A percentile compares a stretch with the other conserved stretches of the same genome.
Conservation (phyloP, 2,113 vertebrate genomes). For the Crypturellus undulatus region DNA sequence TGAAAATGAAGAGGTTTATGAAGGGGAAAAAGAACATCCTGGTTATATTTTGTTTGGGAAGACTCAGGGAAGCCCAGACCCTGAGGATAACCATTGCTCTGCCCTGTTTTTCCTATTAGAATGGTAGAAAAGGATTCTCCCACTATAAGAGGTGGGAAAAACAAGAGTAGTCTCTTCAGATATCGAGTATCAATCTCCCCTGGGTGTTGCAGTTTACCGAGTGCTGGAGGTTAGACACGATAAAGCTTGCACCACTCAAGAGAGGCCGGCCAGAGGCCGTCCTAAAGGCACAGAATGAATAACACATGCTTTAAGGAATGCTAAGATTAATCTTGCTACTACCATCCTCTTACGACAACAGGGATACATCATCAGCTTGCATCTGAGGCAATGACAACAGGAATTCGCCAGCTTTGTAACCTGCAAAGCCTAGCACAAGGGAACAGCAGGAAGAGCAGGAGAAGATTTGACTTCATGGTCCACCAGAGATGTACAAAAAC, state of each 20-base stretch:
- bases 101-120: not conserved
- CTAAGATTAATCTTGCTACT: not conserved
- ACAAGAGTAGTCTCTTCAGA: not conserved
- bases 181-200: slow-evolving; percentile 27
- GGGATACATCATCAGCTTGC: not conserved
- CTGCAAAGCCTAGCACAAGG: not conserved
- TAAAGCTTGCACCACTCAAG: slow-evolving; percentile 26
- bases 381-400: not conserved
- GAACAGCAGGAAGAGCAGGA: not conserved
- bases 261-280: slow-evolving; percentile 47
- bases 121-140: not conserved
- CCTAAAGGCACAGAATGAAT: slow-evolving; percentile 35
- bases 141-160: not conserved
- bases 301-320: not conserved
- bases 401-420: not conserved
- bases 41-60: not conserved
- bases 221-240: slow-evolving; percentile 44
- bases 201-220: slow-evolving; percentile 50
- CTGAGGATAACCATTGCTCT: not conserved
- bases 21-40: accelerated
- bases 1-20: not conserved
- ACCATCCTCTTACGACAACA: not conserved
- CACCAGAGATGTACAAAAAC: not conserved
- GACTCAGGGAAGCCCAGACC: not conserved
- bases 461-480: not conserved